Evolutionary conservation across 1,140 invertebrate species (phyloP).

Genomic region (Euwallacea similis): DNA sequence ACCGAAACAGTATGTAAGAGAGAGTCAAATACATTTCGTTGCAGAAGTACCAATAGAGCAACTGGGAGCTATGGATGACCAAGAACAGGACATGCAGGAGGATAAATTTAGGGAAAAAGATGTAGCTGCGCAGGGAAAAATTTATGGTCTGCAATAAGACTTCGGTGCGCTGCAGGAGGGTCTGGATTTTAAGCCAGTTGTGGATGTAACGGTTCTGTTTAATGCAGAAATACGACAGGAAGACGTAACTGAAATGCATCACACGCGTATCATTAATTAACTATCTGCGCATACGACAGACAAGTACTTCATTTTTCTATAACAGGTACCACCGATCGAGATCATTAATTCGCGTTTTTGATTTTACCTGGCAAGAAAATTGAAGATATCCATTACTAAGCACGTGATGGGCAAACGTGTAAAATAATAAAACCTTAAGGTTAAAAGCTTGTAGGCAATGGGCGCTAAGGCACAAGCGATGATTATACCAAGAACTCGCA

Average conservation of each 20-base stretch:
- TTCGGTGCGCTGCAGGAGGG: not conserved
- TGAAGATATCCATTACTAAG: not conserved
- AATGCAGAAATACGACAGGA: not conserved
- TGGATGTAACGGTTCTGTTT: not conserved
- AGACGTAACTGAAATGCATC: not conserved
- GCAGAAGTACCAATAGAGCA: not conserved
- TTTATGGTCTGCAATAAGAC: not conserved
- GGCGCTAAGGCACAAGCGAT: not conserved
- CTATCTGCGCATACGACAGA: not conserved
- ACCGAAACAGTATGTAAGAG: conserved; percentile 1
- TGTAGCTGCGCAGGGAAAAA: not conserved
- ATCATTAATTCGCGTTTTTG: not conserved
- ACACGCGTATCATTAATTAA: not conserved
- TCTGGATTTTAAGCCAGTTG: not conserved
- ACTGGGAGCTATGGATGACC: not conserved
- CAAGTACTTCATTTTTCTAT: too few relatives aligned
- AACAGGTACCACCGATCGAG: too few relatives aligned
- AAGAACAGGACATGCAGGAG: not conserved
- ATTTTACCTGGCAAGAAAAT: not conserved
- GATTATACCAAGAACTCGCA: not conserved
- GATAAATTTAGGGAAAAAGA: not conserved
- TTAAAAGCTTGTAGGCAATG: not conserved
- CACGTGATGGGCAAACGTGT: not conserved
- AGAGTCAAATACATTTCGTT: not conserved
- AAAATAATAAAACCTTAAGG: not conserved